phyloP scores from a whole-genome alignment of 2,888 invertebrate genomes.

The Apotomis betuletana region DNA sequence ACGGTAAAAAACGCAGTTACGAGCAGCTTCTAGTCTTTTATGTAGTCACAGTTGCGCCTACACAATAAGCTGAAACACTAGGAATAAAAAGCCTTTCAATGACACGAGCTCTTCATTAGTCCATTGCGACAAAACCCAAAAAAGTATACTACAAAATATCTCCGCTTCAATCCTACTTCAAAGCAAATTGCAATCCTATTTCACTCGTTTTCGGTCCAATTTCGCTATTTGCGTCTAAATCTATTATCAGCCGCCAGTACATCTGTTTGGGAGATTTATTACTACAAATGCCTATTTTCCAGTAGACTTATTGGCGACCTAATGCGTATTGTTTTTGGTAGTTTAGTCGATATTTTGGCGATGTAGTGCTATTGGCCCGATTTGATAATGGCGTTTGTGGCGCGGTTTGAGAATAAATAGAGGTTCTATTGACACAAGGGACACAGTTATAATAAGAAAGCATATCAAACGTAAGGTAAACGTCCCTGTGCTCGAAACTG shows the following conservation, averaged over 20 bases:
- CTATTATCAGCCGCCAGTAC: constrained; percentile 38
- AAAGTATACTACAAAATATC: constrained; percentile 19
- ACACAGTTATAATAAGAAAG: no score
- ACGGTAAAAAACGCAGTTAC: no score
- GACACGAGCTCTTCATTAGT: constrained; percentile 30
- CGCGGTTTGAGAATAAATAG: constrained; percentile 15
- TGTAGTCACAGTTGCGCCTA: not conserved
- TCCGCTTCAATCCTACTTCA: not conserved
- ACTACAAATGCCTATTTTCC: constrained; percentile 40
- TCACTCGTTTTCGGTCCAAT: not conserved
- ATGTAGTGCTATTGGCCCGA: constrained; percentile 10
- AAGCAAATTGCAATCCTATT: not conserved
- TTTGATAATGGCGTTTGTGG: constrained; percentile 22
- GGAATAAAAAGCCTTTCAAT: constrained; percentile 19
- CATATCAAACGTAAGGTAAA: no score
- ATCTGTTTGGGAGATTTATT: constrained; percentile 41
- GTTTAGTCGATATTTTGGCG: constrained; percentile 32
- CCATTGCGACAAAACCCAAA: constrained; percentile 16
- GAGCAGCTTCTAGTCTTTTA: not conserved
- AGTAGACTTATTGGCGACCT: constrained; percentile 39
- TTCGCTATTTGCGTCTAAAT: constrained; percentile 8
- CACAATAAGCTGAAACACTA: constrained; percentile 12
- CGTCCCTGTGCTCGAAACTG: no score
- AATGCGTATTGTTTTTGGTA: constrained; percentile 40
- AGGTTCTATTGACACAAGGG: no score